Base-by-base conservation (phyloP, 35 echinoderm and acorn worm genomes). In the Ophiothrix spiculata region DNA sequence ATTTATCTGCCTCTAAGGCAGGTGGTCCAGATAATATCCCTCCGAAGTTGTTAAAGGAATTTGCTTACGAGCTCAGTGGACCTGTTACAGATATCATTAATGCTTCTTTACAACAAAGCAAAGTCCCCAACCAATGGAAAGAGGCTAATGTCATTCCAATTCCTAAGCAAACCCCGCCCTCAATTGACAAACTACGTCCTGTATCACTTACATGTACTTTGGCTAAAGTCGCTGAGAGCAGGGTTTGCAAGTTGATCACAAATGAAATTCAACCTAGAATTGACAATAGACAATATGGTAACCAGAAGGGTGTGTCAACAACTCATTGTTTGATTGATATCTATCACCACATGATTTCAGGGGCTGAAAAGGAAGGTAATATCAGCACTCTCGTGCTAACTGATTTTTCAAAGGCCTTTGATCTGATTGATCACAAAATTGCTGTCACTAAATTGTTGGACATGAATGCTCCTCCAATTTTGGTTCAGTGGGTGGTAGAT, bases 281-380 rank as follows among this genome's bases (percentile, higher is more conserved):
- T 77, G 84, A 86, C 40, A 1, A 25, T 14, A 56, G 75, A 78
- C 84, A 86, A 45, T 86, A 42, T 86, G 74, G 84, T 36, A 77
- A 76, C 25, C 84, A 86, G 17, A 86, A 77, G 40, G 74, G 84
- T 13, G 25, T 41, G 0, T 77, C 84, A 19, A 86, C 84, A 25
- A 86, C 84, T 28, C 84, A 86, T 25, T 86, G 84, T 78, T 64
- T 77, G 35, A 77, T 86, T 77, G 84, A 86, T 86, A 11, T 86
- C 0, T 86, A 86, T 46, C n/a, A 86, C 34, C 25, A 0, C 16
- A 33, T 49, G 3, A 34, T 86, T 15, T 77, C 74, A 19, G 75
- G 1, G 8, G 38, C 74, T 77, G 39, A 86, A 33, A 77, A 36
- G 42, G 0, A 4, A n/a, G 39, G 42, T 1, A 42, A 41, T 6